Base-by-base conservation (phyloP, 2,113 vertebrate genomes). In the Neoarius graeffei region DNA sequence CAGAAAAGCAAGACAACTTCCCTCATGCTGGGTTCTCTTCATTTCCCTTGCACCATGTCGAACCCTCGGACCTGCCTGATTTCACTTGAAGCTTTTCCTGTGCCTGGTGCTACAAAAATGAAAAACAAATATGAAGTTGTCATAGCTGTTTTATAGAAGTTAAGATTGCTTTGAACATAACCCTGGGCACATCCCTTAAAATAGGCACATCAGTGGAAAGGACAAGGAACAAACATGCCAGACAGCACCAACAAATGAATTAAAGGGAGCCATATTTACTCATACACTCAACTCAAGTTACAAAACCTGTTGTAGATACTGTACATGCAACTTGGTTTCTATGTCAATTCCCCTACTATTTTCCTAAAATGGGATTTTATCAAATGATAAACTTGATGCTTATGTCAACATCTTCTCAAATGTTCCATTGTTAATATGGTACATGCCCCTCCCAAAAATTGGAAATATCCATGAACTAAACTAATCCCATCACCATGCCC, bases 401-500 rank as follows among this genome's bases (percentile, higher is more conserved):
- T 84, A 64, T 76, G 35, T 88, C 90, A 90, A 17, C 93, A 92
- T 92, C 89, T 89, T 91, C 92, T 90, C 5, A 94, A 93, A 91
- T 93, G 94, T 93, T 93, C 90, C 90, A 94, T 94, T 94, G 92
- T 94, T 94, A 90, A 85, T 86, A 89, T 90, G 23, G 57, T 62
- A 25, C 89, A 88, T 91, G 90, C 92, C 89, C 88, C 89, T 90
- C 88, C 93, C 92, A 19, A 90, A 89, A 80, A 81, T n/a, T 86
- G 52, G 30, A 81, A 86, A 87, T 71, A 81, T 25, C 62, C 13
- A 59, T 54, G 62, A 66, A 91, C 89, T 50, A 60, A 92, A 93
- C 91, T 94, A 94, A 95, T 94, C 93, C 89, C 90, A 91, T 91
- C 86, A 89, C 91, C 83, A 89, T 54, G 87, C 89, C 90, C 91